A percentile compares a stretch with the other conserved stretches of the same genome.
phyloP scores from a whole-genome alignment of 2,888 invertebrate genomes.

The Luperina testacea region DNA sequence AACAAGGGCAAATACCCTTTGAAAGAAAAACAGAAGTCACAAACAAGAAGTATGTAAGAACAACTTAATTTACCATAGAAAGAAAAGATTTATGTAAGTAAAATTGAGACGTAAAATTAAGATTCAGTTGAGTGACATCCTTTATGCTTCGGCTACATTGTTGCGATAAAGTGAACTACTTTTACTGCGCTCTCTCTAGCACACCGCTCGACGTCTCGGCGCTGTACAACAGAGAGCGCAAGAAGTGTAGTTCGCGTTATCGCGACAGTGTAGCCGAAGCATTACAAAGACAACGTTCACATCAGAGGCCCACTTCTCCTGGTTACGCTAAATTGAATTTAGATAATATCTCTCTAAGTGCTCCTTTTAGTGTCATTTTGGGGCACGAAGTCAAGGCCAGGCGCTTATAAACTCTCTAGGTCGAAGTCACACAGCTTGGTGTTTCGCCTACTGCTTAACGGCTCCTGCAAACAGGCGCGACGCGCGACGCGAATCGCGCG shows the following conservation, averaged over 20 bases:
- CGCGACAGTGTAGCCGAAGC: too few species aligned
- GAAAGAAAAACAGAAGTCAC: background rate
- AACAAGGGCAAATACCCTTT: background rate
- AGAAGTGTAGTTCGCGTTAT: too few species aligned
- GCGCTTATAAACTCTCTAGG: constrained; percentile 1
- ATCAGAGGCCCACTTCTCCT: background rate
- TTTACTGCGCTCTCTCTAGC: too few species aligned
- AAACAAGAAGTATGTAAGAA: background rate
- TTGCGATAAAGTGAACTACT: too few species aligned
- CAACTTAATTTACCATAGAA: background rate
- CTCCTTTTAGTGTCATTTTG: constrained; percentile 32
- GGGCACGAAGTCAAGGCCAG: constrained; percentile 8
- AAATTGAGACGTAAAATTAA: background rate
- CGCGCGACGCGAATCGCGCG: too few species aligned
- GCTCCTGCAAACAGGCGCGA: too few species aligned
- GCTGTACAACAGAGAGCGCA: too few species aligned
- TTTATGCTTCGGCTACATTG: background rate
- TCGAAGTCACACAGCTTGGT: background rate
- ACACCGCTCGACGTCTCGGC: too few species aligned
- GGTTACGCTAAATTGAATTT: constrained; percentile 46
- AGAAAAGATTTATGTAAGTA: background rate
- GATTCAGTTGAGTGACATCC: constrained; percentile 10
- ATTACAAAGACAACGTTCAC: constrained; percentile 16
- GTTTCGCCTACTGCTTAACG: too few species aligned
- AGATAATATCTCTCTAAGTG: constrained; percentile 39